Evolutionary conservation across 2,797 vertebrate species (phyloP), one percentile per base, ranked within the genome.

Genomic region (Enteromius argenteus): DNA sequence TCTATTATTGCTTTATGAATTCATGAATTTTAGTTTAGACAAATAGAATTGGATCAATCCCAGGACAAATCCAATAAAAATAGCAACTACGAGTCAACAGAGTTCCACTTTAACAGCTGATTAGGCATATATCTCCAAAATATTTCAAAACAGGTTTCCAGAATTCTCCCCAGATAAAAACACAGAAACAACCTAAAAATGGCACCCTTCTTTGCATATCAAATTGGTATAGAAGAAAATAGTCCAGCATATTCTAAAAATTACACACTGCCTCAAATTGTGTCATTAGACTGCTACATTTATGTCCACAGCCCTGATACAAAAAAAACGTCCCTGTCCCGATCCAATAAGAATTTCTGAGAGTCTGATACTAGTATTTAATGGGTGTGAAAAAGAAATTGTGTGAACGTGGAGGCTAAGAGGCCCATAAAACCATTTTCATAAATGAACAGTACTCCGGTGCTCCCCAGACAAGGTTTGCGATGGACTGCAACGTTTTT

Each of bases 301-400:
- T 62, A 62, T 58, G 17, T 46, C 69, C n/a, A 32, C 32, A 64
- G 51, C n/a, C 10, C 49, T 74, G 19, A 44, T 49, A 42, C 2
- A 51, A 46, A 42, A 77, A 81, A 19, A 42, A 7, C 4, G 15
- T 81, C 81, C 69, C 73, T 7, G 27, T 71, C 17, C 51, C 10
- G 23, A 49, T 44, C 62, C 69, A 84, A 80, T 82, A 67, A 53
- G 53, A 39, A 82, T 56, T 82, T 82, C 58, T 64, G 15, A 75
- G 46, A 84, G 39, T 72, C 81, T 86, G 23, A 80, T 68, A 49
- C 64, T 11, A 69, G 74, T 83, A 78, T 30, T 83, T 81, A 87
- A 87, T 82, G 66, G 53, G 68, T 81, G 81, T 84, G 74, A 86
- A 87, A 80, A 80, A 67, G 81, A 81, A 68, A 84, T 37, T 15